phyloP scores from a whole-genome alignment of 2,113 vertebrate species.

The Aptenodytes forsteri region DNA sequence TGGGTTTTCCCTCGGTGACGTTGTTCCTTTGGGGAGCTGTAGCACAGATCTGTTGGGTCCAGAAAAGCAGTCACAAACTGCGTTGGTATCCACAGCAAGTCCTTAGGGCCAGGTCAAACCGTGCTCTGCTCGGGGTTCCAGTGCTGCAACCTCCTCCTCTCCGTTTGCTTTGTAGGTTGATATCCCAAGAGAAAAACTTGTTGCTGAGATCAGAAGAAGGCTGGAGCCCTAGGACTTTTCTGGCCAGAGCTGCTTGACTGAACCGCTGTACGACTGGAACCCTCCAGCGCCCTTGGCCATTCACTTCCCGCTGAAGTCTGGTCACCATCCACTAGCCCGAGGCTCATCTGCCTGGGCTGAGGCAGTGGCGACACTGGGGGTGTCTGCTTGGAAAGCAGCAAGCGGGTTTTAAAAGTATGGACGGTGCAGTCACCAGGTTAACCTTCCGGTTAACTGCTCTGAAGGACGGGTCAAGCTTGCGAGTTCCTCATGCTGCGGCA shows the following conservation, averaged over 20 bases:
- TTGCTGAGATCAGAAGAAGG: constrained; percentile 76
- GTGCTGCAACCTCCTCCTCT: neutral
- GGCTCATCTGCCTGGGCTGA: neutral
- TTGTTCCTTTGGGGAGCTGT: neutral
- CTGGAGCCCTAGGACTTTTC: neutral
- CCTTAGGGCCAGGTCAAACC: neutral
- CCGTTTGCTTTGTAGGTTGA: constrained; percentile 71
- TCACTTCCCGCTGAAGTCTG: neutral
- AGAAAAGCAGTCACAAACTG: neutral
- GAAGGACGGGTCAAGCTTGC: neutral
- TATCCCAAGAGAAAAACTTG: constrained; percentile 77
- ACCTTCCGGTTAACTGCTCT: neutral
- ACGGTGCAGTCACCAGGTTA: neutral
- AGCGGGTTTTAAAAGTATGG: neutral
- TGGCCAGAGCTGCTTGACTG: neutral
- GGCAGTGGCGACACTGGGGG: rapidly evolving
- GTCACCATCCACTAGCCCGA: neutral
- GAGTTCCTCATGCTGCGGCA: neutral
- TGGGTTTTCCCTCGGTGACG: neutral
- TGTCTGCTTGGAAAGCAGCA: neutral
- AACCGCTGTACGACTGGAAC: neutral
- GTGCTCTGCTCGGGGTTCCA: neutral
- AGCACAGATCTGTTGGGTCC: neutral
- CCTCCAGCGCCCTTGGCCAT: neutral
- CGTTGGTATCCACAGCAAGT: neutral